Base-by-base conservation (phyloP, 2,113 vertebrate species). In the Pseudonaja textilis region DNA sequence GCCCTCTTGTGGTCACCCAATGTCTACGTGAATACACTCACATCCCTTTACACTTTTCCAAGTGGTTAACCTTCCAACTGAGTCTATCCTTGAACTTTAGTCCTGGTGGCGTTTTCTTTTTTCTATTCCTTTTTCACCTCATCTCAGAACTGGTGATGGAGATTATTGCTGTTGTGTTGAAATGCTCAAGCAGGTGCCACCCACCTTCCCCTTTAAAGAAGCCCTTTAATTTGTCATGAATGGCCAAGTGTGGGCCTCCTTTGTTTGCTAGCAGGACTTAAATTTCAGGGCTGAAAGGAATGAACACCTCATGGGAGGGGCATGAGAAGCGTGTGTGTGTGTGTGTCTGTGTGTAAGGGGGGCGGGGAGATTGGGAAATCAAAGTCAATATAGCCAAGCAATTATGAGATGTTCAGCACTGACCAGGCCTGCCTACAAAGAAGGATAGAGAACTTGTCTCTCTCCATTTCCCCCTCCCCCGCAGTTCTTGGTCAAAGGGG, bases 251-350 rank as follows among this genome's bases (percentile, higher is more conserved):
- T 54, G 74, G 55, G 92, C 86, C 56, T 85, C 90, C 95, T 96
- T 96, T 94, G 93, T 94, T 96, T 97, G 93, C 96, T 96, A 97
- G 97, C 97, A 96, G 96, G 98, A 98, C 97, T 98, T 98, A 96
- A 97, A 97, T 98, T 98, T 98, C 98, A 98, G 98, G 95, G 25
- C 97, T 98, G 97, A 98, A 98, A 94, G 91, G 96, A 96, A 95
- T 96, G 95, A 96, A 96, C 95, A 95, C 95, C 95, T 39, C 74
- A 42, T 39, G 6, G 34, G 34, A 81, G 74, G 74, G 96, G 97
- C 94, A 96, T 97, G 98, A 98, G 97, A 96, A 96, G 93, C 96
- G 59, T 61, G 26, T 61, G 26, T 29, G 59, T 61, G 25, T 64
- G 26, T 61, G 25, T 29, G 59, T 61, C 9, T 64, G 59, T 22